Evolutionary conservation across 1,140 invertebrate genomes (phyloP).

Genomic region (Frieseomelitta varia): DNA sequence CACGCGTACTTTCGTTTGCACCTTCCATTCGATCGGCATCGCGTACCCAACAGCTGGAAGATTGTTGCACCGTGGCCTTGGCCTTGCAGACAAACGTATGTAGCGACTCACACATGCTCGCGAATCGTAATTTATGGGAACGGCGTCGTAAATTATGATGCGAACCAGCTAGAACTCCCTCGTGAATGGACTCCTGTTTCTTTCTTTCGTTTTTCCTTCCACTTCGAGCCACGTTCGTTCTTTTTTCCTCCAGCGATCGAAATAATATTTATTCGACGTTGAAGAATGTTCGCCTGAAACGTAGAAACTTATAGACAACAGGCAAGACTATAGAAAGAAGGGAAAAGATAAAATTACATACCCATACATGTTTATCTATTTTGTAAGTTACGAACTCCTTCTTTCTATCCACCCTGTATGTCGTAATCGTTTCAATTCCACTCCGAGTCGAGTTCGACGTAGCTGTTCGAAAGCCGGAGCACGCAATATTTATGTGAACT

Average conservation of each 20-base stretch:
- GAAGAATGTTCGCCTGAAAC: background rate
- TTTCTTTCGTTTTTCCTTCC: background rate
- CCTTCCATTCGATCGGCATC: conserved; percentile 15
- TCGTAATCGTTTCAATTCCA: background rate
- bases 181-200: conserved; percentile 32
- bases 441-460: background rate
- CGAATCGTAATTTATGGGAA: conserved; percentile 49
- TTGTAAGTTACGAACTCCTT: too few relatives aligned
- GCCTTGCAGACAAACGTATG: conserved; percentile 42
- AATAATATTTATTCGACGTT: background rate
- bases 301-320: background rate
- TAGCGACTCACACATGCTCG: conserved; percentile 15
- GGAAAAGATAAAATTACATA: too few relatives aligned
- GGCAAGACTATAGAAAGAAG: background rate
- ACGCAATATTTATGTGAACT: conserved; percentile 10
- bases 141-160: conserved; percentile 30
- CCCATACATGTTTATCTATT: too few relatives aligned
- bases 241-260: background rate
- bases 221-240: background rate
- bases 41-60: conserved; percentile 19
- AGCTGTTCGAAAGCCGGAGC: background rate
- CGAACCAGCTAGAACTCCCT: background rate
- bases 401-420: too few relatives aligned
- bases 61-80: conserved; percentile 54
- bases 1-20: conserved; percentile 45